A percentile compares a stretch with the other conserved stretches of the same genome.
Conservation (phyloP, 1,140 invertebrate species). For the Heliconius hermathena region DNA sequence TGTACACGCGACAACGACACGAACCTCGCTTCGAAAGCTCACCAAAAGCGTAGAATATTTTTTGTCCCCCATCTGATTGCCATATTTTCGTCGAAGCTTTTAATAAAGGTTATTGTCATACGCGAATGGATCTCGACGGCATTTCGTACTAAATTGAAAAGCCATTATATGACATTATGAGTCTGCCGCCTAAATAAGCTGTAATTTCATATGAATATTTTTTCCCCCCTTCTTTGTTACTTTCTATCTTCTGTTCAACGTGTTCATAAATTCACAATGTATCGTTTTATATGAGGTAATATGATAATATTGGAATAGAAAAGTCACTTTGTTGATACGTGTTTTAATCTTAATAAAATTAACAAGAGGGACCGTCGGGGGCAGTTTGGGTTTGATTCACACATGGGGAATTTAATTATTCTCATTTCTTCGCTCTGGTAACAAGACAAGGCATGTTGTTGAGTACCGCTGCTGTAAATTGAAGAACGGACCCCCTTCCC, state of each 20-base stretch:
- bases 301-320: neutral
- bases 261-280: neutral
- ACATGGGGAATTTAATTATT: too few relatives aligned
- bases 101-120: conserved; percentile 54
- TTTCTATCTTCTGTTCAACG: neutral
- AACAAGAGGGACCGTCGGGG: too few relatives aligned
- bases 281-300: neutral
- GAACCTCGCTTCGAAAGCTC: conserved; percentile 48
- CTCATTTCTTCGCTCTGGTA: too few relatives aligned
- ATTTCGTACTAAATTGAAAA: conserved; percentile 50
- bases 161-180: conserved; percentile 46
- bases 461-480: too few relatives aligned
- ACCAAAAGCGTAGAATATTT: conserved; percentile 42
- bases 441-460: too few relatives aligned
- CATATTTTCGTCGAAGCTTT: conserved; percentile 51
- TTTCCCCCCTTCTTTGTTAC: conserved; percentile 13
- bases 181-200: conserved; percentile 33
- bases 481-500: too few relatives aligned
- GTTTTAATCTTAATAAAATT: too few relatives aligned
- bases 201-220: conserved; percentile 33
- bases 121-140: conserved; percentile 42
- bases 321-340: neutral
- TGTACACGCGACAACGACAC: conserved; percentile 64
- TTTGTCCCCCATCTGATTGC: conserved; percentile 50
- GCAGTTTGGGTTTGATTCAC: too few relatives aligned